phyloP scores from a whole-genome alignment of 2,888 invertebrate species.

The Beris morrisii region DNA sequence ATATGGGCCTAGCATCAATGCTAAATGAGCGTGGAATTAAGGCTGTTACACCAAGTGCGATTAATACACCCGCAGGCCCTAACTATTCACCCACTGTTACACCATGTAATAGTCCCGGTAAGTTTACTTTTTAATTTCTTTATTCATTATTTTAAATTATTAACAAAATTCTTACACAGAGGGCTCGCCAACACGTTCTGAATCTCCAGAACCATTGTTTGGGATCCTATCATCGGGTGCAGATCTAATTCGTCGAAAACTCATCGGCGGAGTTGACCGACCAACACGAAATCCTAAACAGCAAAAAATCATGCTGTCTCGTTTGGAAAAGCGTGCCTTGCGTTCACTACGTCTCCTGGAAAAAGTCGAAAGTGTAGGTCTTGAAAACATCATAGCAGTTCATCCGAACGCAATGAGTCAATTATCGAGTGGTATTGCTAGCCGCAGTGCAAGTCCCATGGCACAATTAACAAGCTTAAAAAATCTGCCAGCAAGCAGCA shows the following conservation, averaged over 20 bases:
- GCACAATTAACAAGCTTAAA: constrained; percentile 76
- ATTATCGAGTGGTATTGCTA: constrained; percentile 59
- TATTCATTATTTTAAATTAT: constrained; percentile 3
- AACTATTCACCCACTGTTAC: constrained; percentile 81
- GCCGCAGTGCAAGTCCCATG: constrained; percentile 76
- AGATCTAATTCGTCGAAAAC: constrained; percentile 65
- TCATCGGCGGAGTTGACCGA: constrained; percentile 59
- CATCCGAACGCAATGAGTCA: constrained; percentile 64
- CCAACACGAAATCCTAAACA: constrained; percentile 48
- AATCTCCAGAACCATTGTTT: constrained; percentile 56
- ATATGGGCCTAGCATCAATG: constrained; percentile 70
- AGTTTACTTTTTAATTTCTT: constrained; percentile 11
- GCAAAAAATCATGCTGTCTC: constrained; percentile 52
- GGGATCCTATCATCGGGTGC: constrained; percentile 67
- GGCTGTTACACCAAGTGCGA: constrained; percentile 69
- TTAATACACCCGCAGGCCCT: constrained; percentile 65
- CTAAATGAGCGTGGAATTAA: constrained; percentile 76
- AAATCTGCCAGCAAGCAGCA: constrained; percentile 50
- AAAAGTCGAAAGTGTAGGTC: constrained; percentile 68
- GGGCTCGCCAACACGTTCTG: constrained; percentile 62
- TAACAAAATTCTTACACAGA: constrained; percentile 39
- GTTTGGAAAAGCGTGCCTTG: constrained; percentile 55
- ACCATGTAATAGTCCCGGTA: constrained; percentile 82
- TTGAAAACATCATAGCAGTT: constrained; percentile 67
- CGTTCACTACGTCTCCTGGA: constrained; percentile 64